Conservation (phyloP, 2,113 vertebrate species). For the Capreolus pygargus region DNA sequence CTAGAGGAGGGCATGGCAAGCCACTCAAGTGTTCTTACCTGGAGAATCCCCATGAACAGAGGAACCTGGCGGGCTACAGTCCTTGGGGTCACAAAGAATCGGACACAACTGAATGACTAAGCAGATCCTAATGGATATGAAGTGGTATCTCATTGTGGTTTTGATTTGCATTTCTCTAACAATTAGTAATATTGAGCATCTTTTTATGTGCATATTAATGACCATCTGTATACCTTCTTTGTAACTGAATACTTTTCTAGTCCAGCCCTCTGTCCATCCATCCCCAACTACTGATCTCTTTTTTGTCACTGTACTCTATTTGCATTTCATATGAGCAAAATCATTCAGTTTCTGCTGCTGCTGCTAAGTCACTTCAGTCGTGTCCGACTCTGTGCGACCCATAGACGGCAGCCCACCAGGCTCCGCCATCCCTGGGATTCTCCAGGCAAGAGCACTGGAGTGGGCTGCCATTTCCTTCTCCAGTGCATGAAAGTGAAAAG, state of each 20-base stretch:
- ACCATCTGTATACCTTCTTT: not conserved
- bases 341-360: not conserved
- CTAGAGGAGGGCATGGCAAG: not conserved
- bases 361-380: not conserved
- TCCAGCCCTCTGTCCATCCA: not conserved
- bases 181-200: not conserved
- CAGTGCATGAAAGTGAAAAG: not conserved
- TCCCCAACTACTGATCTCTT: not conserved
- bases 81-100: not conserved
- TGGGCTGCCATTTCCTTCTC: not conserved
- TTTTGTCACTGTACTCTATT: not conserved
- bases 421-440: too few relatives aligned
- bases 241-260: not conserved
- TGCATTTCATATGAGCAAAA: not conserved
- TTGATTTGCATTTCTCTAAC: not conserved
- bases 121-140: not conserved
- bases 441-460: too few relatives aligned
- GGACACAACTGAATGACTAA: not conserved
- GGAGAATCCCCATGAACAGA: not conserved
- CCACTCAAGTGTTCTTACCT: not conserved
- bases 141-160: not conserved
- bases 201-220: not conserved
- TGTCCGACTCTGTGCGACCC: not conserved
- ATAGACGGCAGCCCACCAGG: not conserved
- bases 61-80: not conserved